Base-by-base conservation (phyloP, 30 jellyfish, hydroid and myxozoan genomes). In the Hydra vulgaris region DNA sequence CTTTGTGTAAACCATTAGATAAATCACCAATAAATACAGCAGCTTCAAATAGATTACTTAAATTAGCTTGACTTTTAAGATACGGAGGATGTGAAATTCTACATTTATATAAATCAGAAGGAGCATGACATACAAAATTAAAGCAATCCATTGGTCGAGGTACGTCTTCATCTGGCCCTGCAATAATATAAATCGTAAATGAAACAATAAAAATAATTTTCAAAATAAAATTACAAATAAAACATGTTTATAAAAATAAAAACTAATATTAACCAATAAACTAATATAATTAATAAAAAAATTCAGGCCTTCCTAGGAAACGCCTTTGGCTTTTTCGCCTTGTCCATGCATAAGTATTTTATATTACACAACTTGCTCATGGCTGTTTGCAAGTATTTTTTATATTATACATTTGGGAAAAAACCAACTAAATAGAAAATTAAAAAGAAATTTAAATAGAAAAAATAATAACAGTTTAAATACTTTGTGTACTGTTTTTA, bases 141-240 rank as follows among this genome's bases (percentile, higher is more conserved):
- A 92, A 92, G 76, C 98, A 92, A 73, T 79, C 95, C 98, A 92
- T 87, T 73, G 96, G 96, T 69, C 98, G 84, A 0, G 98, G 92
- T 18, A 88, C 87, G 71, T 92, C 98, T 79, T 92, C 98, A 82
- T 84, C 96, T 16, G 90, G 94, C 15, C 98, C 98, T 92, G 74
- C 74, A 26, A 20, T 3, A 3, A 73, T 22, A 27, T 19, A n/a
- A 73, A 4, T 71, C 17, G 18, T 71, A 22, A 17, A 71, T 15
- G 16, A 15, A 71, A 71, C 79, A 17, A 22, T n/a, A n/a, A 71
- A 15, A 71, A 17, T 17, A 71, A 71, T 71, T 17, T 22, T 71
- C 21, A 17, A 56, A 56, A 56, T 56, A 15, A 56, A 56, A 56
- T 56, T 17, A 15, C 71, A n/a, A 56, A 56, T 56, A 56, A 56